Evolutionary conservation across 2,888 invertebrate genomes (phyloP).

Genomic region (Ernsta delagoae): DNA sequence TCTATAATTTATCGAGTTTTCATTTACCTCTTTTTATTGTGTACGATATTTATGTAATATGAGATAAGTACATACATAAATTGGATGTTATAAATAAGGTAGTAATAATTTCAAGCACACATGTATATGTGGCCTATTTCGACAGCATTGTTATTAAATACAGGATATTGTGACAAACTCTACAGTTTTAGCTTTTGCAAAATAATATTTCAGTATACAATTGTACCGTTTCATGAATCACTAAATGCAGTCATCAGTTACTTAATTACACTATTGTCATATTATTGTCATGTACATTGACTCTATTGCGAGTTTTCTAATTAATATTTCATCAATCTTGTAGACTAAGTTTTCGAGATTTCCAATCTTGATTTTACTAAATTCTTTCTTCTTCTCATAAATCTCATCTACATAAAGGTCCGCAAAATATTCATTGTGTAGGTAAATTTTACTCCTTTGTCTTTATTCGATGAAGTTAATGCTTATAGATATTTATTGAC

Average conservation of each 20-base stretch:
- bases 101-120: not conserved
- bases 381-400: not conserved
- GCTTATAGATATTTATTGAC: conserved; percentile 37
- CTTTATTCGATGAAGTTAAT: conserved; percentile 28
- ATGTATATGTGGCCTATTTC: conserved; percentile 5
- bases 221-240: not conserved
- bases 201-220: too few relatives aligned
- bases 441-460: conserved; percentile 11
- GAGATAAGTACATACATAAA: too few relatives aligned
- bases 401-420: conserved; percentile 7
- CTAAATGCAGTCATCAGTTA: not conserved
- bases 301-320: not conserved
- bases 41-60: conserved; percentile 23
- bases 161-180: not conserved
- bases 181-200: not conserved
- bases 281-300: not conserved
- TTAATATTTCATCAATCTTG: not conserved
- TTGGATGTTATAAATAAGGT: not conserved
- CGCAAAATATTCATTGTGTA: conserved; percentile 13
- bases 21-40: conserved; percentile 16
- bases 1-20: conserved; percentile 21
- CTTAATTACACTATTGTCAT: not conserved
- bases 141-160: not conserved
- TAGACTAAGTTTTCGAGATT: not conserved
- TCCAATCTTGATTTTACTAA: not conserved